These are phyloP conservation scores for Antheraea assamensis DNA, from an alignment of 2,888 invertebrate species.

Conservation along the genomic window DNA sequence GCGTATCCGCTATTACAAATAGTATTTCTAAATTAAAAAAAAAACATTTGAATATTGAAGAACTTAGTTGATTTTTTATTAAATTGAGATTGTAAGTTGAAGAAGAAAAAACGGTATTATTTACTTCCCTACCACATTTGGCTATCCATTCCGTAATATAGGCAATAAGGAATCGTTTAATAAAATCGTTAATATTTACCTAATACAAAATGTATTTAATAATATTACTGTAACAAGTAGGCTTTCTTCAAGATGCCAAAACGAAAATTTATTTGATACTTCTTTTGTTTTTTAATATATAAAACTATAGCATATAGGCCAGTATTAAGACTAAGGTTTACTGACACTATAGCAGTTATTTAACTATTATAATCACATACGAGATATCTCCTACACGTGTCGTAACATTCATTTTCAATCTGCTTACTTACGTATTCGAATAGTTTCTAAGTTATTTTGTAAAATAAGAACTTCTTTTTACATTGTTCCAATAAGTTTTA, in stretches of 20 bases:
- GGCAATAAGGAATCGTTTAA: background rate
- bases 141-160: background rate
- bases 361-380: background rate
- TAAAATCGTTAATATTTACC: background rate
- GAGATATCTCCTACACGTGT: background rate
- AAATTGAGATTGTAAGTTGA: background rate
- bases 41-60: background rate
- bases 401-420: background rate
- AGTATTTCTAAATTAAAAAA: background rate
- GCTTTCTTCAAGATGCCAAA: conserved; percentile 19
- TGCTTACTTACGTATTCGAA: background rate
- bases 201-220: background rate
- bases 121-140: background rate
- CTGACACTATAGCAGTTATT: background rate
- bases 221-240: background rate
- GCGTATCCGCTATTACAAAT: background rate
- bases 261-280: background rate
- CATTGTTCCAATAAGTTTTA: background rate
- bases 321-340: conserved; percentile 6
- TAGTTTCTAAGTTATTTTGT: conserved; percentile 7
- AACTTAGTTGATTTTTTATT: background rate
- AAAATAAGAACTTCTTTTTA: background rate
- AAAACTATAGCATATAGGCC: background rate
- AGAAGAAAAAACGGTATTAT: background rate
- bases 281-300: background rate